Base-by-base conservation (phyloP, 2,113 vertebrate genomes). In the Actenoides hombroni region DNA sequence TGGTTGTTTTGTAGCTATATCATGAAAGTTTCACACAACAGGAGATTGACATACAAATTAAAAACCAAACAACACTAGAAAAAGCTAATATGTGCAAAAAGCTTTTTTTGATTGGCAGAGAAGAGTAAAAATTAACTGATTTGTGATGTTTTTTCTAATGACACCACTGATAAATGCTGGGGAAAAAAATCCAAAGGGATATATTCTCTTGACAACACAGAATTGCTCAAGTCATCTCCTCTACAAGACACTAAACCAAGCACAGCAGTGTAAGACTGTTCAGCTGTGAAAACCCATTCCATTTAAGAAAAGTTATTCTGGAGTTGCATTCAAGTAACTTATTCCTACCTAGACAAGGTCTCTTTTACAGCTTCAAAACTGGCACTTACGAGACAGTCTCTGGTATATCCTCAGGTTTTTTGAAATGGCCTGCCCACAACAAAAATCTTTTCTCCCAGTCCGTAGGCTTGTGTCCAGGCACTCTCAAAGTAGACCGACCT, bases 401-500 rank as follows among this genome's bases (percentile, higher is more conserved):
- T 90, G 99, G 99, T 86, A 99, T 99, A 75, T 99, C 98, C 12
- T 99, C 99, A 46, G 60, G 44, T 53, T 98, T 98, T 97, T 99
- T 99, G 97, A 98, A 99, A 75, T 99, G 97, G 48, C 99, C 99
- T 10, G 99, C 97, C 99, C 99, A 99, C 63, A 99, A 0, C 59
- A 99, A 84, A 5, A 99, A 96, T 95, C 89, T 99, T 95, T 59
- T 99, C 85, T 99, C 99, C 95, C 98, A 95, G 0, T 98, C 28
- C 0, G 98, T 98, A 37, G 99, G 99, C 39, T 63, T 98, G 97
- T 98, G 97, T 77, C 98, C 98, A 25, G 99, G 99, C 39, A 99
- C 33, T 92, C 75, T 98, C 37, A 98, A 98, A 75, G 54, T 23
- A 83, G 85, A 37, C 13, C 3, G 39, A 12, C 78, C 98, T 98